phyloP scores from a whole-genome alignment of 2,888 invertebrate species.

The Tenodera sinensis region DNA sequence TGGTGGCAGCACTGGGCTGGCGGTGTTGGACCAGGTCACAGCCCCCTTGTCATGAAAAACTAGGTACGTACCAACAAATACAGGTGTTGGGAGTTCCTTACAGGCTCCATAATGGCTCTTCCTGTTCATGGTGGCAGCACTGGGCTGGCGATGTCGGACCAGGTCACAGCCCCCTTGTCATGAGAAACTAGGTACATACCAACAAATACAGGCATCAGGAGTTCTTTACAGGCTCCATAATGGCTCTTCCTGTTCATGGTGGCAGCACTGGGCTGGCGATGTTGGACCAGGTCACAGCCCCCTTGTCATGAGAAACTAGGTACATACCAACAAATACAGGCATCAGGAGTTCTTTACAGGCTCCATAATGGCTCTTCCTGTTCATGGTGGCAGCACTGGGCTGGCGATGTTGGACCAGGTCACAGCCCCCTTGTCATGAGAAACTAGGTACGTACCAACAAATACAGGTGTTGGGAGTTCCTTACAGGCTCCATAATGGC shows the following conservation, averaged over 20 bases:
- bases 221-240: constrained; percentile 56
- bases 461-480: constrained; percentile 36
- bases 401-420: constrained; percentile 55
- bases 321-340: constrained; percentile 35
- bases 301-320: constrained; percentile 19
- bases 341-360: constrained; percentile 58
- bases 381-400: constrained; percentile 53
- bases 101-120: constrained; percentile 59
- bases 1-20: constrained; percentile 53
- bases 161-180: constrained; percentile 46
- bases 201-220: constrained; percentile 49
- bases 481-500: no score
- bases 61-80: constrained; percentile 36
- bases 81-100: constrained; percentile 52
- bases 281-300: constrained; percentile 53
- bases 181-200: not conserved
- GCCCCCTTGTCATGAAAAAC: constrained; percentile 32
- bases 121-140: constrained; percentile 50
- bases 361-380: constrained; percentile 54
- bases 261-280: constrained; percentile 53
- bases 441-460: not conserved
- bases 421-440: constrained; percentile 41
- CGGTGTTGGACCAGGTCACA: constrained; percentile 55
- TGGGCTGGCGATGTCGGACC: constrained; percentile 56
- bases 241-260: constrained; percentile 54